Base-by-base conservation (phyloP, 2,797 vertebrate species). In the Capromys pilorides region DNA sequence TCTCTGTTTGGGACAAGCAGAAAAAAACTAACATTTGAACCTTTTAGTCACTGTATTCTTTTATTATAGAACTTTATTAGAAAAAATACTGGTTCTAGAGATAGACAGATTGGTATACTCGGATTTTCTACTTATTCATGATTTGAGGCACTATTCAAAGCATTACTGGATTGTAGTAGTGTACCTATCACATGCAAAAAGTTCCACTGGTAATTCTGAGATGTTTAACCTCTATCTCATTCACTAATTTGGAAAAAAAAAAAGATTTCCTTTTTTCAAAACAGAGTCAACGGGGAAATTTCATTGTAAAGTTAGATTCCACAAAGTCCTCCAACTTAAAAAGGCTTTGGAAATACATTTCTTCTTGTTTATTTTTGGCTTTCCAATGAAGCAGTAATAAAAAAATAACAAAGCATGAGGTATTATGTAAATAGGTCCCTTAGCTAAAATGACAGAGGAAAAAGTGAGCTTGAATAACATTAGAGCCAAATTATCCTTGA, bases 371-470 rank as follows among this genome's bases (percentile, higher is more conserved):
- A 86, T 67, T 96, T 91, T 94, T 64, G 83, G 5, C 31, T 96
- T 95, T 93, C 75, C 89, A 96, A 45, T 85, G 66, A 96, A 86
- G 71, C 39, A 85, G 36, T 49, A 97, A 96, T 96, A 95, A 90
- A 49, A 49, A 96, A 96, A 81, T 21, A 93, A 64, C 66, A 94
- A 62, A 83, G 62, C 33, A 92, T 67, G 54, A 97, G 89, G 62
- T 96, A 96, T 95, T 96, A 97, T 66, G 88, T 93, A 97, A 98
- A 97, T 97, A 86, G 73, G 28, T 97, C 88, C 75, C 92, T 96
- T 90, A 96, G 91, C 91, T 97, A 57, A 78, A 95, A 94, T 64
- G 92, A 93, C 71, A 83, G 57, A 90, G 93, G 91, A 94, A 28
- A 94, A 95, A 96, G 33, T 88, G 41, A 66, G 93, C 0, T 0